Base-by-base conservation (phyloP, 2,113 vertebrate genomes). In the Chaenocephalus aceratus region DNA sequence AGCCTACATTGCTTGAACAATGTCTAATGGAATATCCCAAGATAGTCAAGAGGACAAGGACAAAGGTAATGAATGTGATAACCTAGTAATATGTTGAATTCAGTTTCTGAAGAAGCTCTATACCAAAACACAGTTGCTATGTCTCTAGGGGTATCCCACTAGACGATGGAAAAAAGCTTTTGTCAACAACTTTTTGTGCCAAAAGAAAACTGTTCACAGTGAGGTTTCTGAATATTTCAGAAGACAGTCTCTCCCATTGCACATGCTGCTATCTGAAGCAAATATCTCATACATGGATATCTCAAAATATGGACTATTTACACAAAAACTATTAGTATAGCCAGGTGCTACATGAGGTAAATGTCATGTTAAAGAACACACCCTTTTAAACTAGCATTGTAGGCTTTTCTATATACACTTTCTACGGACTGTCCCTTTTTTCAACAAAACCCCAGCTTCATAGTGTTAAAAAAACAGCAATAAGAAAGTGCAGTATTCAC, bases 401-500 rank as follows among this genome's bases (percentile, higher is more conserved):
- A 2, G 45, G 26, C 11, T 72, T 65, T 34, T 52, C 0, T 57
- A 44, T 0, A 1, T 68, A 10, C 34, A 14, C 13, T 52, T 18
- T 51, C n/a, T 21, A 36, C 13, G 1, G 7, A 13, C 10, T 44
- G 53, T 52, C 23, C 10, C 51, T 18, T 12, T 26, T 49, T 41
- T 26, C 1, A 64, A n/a, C 11, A 67, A 59, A 49, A 23, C 26
- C 34, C 3, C 7, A 44, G 26, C 26, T 74, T 68, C 44, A 59
- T 23, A 44, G 11, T 9, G 1, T 6, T 34, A 11, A 65, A 59
- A 62, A 77, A 2, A 70, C 18, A 76, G n/a, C n/a, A 13, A 10
- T n/a, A 2, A 53, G n/a, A 80, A 73, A 72, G 74, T 13, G 11
- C 34, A 76, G 52, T 61, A 70, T 62, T 68, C 34, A 49, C 56